Percentiles rank a stretch among this genome's conserved stretches.
phyloP scores from a whole-genome alignment of 2,888 invertebrate genomes.

The Dorcus hopei region DNA sequence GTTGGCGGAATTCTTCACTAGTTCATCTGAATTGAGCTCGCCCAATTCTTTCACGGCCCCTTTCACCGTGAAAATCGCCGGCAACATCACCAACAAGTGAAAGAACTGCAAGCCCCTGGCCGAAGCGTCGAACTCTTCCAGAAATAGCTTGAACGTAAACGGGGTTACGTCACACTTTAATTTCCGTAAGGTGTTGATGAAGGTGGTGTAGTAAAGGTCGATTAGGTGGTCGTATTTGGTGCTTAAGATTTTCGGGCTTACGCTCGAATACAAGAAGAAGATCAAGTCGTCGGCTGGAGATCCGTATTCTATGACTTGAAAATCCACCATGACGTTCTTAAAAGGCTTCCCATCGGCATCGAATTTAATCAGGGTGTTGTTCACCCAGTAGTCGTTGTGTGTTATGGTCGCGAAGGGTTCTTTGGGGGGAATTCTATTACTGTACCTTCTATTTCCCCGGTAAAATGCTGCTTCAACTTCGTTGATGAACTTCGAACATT shows the following conservation, averaged over 20 bases:
- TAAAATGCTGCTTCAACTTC: not conserved
- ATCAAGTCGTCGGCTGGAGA: constrained; percentile 53
- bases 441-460: constrained; percentile 18
- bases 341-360: constrained; percentile 23
- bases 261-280: constrained; percentile 55
- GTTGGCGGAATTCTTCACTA: not conserved
- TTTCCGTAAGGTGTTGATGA: constrained; percentile 36
- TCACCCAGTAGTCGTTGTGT: constrained; percentile 60
- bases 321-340: constrained; percentile 54
- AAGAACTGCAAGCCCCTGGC: constrained; percentile 41
- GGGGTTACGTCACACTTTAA: constrained; percentile 31
- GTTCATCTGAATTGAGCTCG: constrained; percentile 34
- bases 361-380: constrained; percentile 55
- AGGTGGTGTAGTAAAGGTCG: constrained; percentile 46
- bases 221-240: constrained; percentile 49
- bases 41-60: constrained; percentile 41
- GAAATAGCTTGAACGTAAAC: constrained; percentile 45
- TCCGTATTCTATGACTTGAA: constrained; percentile 53
- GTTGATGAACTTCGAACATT: not conserved
- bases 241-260: constrained; percentile 42
- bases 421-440: constrained; percentile 31
- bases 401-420: constrained; percentile 54
- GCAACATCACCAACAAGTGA: constrained; percentile 48
- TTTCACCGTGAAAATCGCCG: constrained; percentile 43
- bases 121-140: constrained; percentile 41